Base-by-base conservation (phyloP, 2,797 vertebrate species). In the Pipistrellus kuhlii region DNA sequence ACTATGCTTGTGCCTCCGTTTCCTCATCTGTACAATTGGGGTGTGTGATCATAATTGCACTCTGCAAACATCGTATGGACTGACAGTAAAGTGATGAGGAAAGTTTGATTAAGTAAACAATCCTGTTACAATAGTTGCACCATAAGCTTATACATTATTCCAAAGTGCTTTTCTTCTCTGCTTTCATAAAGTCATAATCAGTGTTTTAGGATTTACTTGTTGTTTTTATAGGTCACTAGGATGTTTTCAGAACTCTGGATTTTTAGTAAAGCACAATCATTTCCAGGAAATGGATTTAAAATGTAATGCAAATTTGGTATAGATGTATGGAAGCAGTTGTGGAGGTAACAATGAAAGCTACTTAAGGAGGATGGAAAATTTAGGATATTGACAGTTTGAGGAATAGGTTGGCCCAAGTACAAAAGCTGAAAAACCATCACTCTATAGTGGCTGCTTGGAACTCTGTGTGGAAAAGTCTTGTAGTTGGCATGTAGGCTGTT, bases 231-330 rank as follows among this genome's bases (percentile, higher is more conserved):
- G 69, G 89, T 92, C 80, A 75, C 68, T 84, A 87, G 80, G 27
- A 88, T 87, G 75, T 88, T 94, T 90, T 93, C 32, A 48, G 85
- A 62, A 62, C 76, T 93, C 66, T 23, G 14, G 92, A 75, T 81
- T 88, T 89, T 95, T 86, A 92, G 88, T 51, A 83, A 93, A 90
- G 64, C 51, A 81, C 66, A 81, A 6, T 71, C 76, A n/a, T 71
- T 95, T 94, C 76, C 94, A 94, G 94, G 97, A 94, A 97, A 93
- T 84, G 80, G 68, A 96, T 93, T 95, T 87, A 59, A 93, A 95
- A 87, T 93, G 14, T 68, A 71, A 91, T 94, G 92, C 51, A 95
- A 85, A 95, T 90, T 87, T 53, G 46, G 59, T 89, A 83, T 86
- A 55, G 80, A 59, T 11, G 21, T 59, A 12, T 51, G 80, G 71